These are phyloP conservation scores for Drosophila sp. DNA, from an alignment of 1,140 invertebrate genomes.

Conservation along the genomic window DNA sequence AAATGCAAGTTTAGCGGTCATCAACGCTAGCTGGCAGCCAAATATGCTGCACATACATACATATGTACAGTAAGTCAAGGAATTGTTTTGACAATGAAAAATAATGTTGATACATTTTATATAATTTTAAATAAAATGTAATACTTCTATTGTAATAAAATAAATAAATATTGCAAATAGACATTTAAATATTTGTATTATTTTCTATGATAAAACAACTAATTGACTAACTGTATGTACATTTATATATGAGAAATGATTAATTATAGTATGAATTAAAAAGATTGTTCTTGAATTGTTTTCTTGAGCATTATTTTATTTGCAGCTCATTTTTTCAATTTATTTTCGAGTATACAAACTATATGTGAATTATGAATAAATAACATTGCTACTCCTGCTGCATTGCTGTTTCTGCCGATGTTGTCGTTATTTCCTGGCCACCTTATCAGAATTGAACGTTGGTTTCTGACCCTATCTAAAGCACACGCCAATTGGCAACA, in stretches of 20 bases:
- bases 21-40: conserved; percentile 22
- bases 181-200: too few relatives aligned
- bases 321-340: conserved; percentile 33
- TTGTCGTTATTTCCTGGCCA: conserved; percentile 5
- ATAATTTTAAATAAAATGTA: too few relatives aligned
- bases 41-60: not conserved
- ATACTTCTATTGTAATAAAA: too few relatives aligned
- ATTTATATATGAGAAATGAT: not conserved
- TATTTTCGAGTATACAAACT: conserved; percentile 51
- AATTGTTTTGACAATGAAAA: too few relatives aligned
- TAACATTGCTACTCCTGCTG: conserved; percentile 34
- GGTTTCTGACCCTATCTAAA: conserved; percentile 16
- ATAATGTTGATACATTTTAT: too few relatives aligned
- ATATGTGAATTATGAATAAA: conserved; percentile 49
- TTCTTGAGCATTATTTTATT: conserved; percentile 37
- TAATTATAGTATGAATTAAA: not conserved
- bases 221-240: too few relatives aligned
- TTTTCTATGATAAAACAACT: too few relatives aligned
- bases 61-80: too few relatives aligned
- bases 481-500: conserved; percentile 7
- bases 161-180: too few relatives aligned
- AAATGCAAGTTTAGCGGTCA: conserved; percentile 36
- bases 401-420: conserved; percentile 1
- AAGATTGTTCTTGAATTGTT: conserved; percentile 1
- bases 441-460: conserved; percentile 19